Evolutionary conservation across 2,797 vertebrate species (phyloP), one percentile per base, ranked within the genome.

Genomic region (Poecilia wingei): DNA sequence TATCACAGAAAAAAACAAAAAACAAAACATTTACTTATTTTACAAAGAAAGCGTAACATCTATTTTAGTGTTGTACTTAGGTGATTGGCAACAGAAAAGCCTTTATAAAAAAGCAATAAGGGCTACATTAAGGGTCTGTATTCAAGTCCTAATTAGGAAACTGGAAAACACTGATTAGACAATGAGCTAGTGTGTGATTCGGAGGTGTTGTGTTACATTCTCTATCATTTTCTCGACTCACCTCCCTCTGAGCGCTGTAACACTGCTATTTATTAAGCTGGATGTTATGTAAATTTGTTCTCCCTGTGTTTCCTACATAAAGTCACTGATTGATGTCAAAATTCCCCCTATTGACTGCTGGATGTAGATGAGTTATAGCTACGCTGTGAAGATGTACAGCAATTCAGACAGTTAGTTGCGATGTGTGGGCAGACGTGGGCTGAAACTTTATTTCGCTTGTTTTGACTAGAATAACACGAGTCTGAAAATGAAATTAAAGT

Each of bases 201-300:
- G 85, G 77, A 91, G 88, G 90, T 89, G 91, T 87, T 87, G 81
- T 81, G 78, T 80, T 84, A 45, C 77, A 86, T 87, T 85, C 78
- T 80, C 83, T 70, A 82, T 90, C 86, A 83, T 83, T 87, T 86
- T 86, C 82, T 87, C 79, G 78, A 66, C 86, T 86, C 81, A 73
- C 79, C 86, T 86, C 88, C 84, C 84, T 89, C 82, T 75, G 75
- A 84, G 82, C 64, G 6, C 80, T 57, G 74, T 76, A 77, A 83
- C 82, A 72, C 79, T 74, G 76, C 76, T 87, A 80, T 86, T 83
- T 84, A 71, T 89, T 79, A 78, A 84, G 81, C 82, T 7, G 69
- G 68, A 53, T 82, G 83, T 90, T 93, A 89, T 91, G 86, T 87
- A 91, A 91, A 89, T 89, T 80, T 77, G 47, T 25, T 76, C 76